Evolutionary conservation across 1,140 invertebrate species (phyloP), one percentile per base, ranked within the genome.

Genomic region (Hyphantria cunea): DNA sequence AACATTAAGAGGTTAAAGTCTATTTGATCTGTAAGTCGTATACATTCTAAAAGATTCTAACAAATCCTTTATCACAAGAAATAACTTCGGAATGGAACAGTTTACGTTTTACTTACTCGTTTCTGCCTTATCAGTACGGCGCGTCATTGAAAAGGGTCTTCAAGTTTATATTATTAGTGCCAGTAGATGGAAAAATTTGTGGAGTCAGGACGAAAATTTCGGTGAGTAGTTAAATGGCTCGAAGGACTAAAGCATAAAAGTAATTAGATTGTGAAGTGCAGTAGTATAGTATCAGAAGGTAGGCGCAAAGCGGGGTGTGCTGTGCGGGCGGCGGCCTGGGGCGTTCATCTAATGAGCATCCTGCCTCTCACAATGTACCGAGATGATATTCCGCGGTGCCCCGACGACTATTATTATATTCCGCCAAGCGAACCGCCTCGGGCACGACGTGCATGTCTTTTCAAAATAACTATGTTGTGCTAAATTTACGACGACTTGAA

Each of bases 271-370:
- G 60, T 67, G 70, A 64, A 74, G 59, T 75, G 76, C 70, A 74
- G 66, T 60, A 55, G 58, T 56, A 39, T 67, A 48, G 53, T 39
- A 25, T 5, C 55, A 47, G 74, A 74, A 81, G 78, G 77, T 76
- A 74, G 66, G 62, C 58, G 45, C 42, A 25, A 39, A 25, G 54
- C 41, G 14, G 66, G 32, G 66, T 60, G 72, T 12, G 48, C 31
- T 25, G 37, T 44, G 41, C 34, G 34, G 80, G 70, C 44, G 70
- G 60, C 56, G 62, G 76, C 82, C 83, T 60, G 64, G 63, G 83
- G 84, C 82, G 72, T 75, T 69, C 82, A 82, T 82, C 84, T 87
- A 87, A 87, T 87, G 84, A 87, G 84, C 84, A 82, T 87, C 81
- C 82, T 84, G 79, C 77, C 67, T 66, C 74, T 77, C 85, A 86